Evolutionary conservation across 2,888 invertebrate species (phyloP), one percentile per base, ranked within the genome.

Genomic region (Malthinus seriepunctatus): DNA sequence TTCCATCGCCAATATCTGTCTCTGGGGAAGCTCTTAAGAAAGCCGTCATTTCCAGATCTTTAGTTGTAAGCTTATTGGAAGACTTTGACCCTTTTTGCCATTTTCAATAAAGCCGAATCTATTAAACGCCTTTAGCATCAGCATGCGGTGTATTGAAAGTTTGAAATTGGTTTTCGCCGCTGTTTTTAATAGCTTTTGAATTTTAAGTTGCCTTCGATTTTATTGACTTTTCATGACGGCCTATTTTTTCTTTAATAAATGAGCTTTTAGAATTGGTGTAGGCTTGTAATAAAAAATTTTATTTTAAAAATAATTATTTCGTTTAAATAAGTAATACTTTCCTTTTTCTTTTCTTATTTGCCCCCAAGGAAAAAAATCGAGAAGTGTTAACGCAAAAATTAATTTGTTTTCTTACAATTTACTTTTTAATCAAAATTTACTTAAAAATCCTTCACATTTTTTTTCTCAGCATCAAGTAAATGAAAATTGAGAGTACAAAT

Each of bases 141-240:
- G 32, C 47, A 49, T 49, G 37, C 42, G 50, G 48, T 54, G 56
- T 60, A 63, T 53, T 53, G 59, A 53, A 53, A 60, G 47, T 63
- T 63, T 49, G 55, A 51, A 60, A 60, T 60, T 59, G 59, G 58
- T 62, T 56, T 56, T 62, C 57, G 47, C 53, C 53, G 53, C 58
- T 55, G 51, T 60, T 55, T 59, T 59, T 59, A 59, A 59, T 54
- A 54, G 54, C 59, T 54, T 59, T 59, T 59, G 59, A 59, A 59
- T 59, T 59, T 59, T 54, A 59, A 59, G 54, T 50, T 54, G 23
- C 10, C 35, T 54, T 54, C 56, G 56, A 56, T 56, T 56, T 56
- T 56, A 56, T 56, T 56, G 51, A 56, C 56, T 56, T 50, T 56
- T 56, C 56, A 45, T 32, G 54, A 48, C 56, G 56, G 45, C 56